Percentiles rank a stretch among this genome's conserved stretches.
Evolutionary conservation across 2,888 invertebrate genomes (phyloP).

Genomic region (Stomorhina lunata): DNA sequence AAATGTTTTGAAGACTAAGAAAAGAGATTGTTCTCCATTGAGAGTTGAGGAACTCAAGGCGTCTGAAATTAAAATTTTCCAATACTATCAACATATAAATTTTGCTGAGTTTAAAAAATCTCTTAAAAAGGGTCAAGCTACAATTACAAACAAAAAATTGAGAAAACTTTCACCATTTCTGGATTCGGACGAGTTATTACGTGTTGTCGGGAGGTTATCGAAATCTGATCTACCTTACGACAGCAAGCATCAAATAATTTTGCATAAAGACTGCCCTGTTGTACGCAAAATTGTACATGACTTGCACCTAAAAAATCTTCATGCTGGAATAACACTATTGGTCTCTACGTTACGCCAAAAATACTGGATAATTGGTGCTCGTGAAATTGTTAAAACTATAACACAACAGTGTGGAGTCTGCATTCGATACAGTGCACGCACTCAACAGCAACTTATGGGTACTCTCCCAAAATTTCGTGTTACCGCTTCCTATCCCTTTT

Average conservation of each 20-base stretch:
- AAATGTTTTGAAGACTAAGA: neutral
- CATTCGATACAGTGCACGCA: neutral
- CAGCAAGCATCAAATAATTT: constrained; percentile 34
- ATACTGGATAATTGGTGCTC: constrained; percentile 10
- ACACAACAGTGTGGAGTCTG: neutral
- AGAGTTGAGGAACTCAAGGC: neutral
- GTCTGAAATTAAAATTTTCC: neutral
- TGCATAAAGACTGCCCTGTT: neutral
- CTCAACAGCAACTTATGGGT: neutral
- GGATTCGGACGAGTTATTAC: neutral
- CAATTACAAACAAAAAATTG: constrained; percentile 4
- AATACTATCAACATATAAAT: neutral
- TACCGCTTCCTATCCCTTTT: constrained; percentile 24
- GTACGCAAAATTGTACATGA: neutral
- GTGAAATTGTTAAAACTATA: neutral
- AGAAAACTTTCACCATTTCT: constrained; percentile 4
- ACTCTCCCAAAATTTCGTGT: constrained; percentile 27
- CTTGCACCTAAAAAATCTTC: neutral
- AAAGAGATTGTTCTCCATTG: neutral
- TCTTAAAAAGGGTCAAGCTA: neutral
- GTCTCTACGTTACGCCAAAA: neutral
- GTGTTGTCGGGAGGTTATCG: neutral
- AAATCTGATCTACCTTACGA: constrained; percentile 3
- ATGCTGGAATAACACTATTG: constrained; percentile 14
- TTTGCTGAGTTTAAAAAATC: neutral